Conservation (phyloP, 1,140 invertebrate species). For the Drosophila cardini region DNA sequence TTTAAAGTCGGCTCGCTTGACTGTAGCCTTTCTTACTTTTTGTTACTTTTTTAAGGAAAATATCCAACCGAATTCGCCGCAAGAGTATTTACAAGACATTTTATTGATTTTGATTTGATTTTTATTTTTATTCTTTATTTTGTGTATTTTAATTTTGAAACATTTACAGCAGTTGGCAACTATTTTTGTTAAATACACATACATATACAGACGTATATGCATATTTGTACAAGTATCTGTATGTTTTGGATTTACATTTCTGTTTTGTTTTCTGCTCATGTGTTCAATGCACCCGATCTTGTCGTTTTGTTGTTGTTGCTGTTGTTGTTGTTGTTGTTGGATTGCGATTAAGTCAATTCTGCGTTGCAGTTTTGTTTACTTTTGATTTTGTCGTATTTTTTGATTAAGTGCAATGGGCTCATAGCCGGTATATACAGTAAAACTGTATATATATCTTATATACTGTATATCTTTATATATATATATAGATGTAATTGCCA, state of each 20-base stretch:
- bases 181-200: conserved; percentile 48
- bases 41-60: no score
- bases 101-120: conserved; percentile 2
- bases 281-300: conserved; percentile 72
- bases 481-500: conserved; percentile 46
- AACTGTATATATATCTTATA: conserved; percentile 20
- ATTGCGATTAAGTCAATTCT: conserved; percentile 64
- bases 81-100: conserved; percentile 11
- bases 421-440: conserved; percentile 46
- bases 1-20: no score
- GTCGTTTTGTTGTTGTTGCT: conserved; percentile 41
- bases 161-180: conserved; percentile 41
- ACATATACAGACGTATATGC: conserved; percentile 5
- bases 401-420: conserved; percentile 74
- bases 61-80: neutral
- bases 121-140: conserved; percentile 1
- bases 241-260: conserved; percentile 66
- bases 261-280: conserved; percentile 64
- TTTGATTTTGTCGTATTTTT: conserved; percentile 81
- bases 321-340: conserved; percentile 35
- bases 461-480: conserved; percentile 7
- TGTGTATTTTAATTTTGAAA: conserved; percentile 33
- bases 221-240: conserved; percentile 16
- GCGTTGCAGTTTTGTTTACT: conserved; percentile 78
- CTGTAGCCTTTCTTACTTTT: no score